phyloP scores from a whole-genome alignment of 2,797 vertebrate species.

The Zalophus californianus region DNA sequence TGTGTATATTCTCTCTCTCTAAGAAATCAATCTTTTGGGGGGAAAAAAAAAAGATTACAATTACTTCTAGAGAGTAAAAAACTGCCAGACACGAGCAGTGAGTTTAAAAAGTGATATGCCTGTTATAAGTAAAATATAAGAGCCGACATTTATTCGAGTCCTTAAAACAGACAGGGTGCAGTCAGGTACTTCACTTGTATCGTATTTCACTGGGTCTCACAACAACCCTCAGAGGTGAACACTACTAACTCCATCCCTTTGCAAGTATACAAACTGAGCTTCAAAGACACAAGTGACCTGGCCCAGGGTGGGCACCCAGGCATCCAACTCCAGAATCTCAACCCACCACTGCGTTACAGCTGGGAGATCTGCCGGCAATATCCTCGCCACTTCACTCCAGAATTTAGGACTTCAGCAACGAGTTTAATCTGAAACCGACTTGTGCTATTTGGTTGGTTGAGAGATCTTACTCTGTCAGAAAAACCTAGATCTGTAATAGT shows the following conservation, averaged over 20 bases:
- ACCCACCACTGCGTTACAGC: rapidly evolving
- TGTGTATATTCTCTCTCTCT: too few species aligned
- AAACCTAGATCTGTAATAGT: neutral
- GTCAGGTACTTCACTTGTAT: neutral
- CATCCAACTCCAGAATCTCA: neutral
- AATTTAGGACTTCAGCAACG: neutral
- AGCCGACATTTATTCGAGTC: neutral
- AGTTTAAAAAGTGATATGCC: neutral
- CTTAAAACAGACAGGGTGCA: neutral
- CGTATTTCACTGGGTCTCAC: neutral
- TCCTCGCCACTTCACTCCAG: too few species aligned
- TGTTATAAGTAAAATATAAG: neutral
- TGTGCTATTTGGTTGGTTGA: neutral
- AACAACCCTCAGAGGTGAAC: neutral
- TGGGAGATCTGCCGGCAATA: neutral
- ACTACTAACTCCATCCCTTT: neutral
- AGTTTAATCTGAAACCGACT: neutral
- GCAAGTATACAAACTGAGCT: neutral
- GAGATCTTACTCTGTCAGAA: neutral
- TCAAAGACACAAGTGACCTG: neutral
- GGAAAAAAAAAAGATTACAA: neutral
- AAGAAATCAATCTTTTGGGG: neutral
- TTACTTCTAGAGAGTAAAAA: conserved; percentile 33
- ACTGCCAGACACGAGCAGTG: neutral
- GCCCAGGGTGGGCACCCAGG: neutral